Base-by-base conservation (phyloP, 2,797 vertebrate species). In the Smutsia temminckii region DNA sequence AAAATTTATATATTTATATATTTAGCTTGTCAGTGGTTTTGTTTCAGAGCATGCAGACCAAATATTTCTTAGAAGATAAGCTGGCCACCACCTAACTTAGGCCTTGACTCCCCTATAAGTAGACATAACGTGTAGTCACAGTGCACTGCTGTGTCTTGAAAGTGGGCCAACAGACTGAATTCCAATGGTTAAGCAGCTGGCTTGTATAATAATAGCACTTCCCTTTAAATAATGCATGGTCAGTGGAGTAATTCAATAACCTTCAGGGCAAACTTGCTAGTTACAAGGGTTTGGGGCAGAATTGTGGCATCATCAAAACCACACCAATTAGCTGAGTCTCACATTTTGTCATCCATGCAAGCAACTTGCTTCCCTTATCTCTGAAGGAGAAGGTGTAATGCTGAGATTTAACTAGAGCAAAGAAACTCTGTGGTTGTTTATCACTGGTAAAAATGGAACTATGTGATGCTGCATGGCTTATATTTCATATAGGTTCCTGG, bases 151-250 rank as follows among this genome's bases (percentile, higher is more conserved):
- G 69, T 93, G 17, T 91, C 59, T 95, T 97, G 95, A 97, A 95
- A 97, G 75, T 61, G 93, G 88, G 89, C 92, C 96, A 98, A 97
- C 69, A 63, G 92, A 91, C 79, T 94, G 96, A 88, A 96, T 95
- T 97, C 89, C 91, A 98, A 63, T n/a, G 96, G 96, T 97, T 98
- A 96, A 97, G 97, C 96, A 98, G 93, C 84, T 98, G 98, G 88
- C 97, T 98, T 97, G 95, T 96, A n/a, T 97, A 95, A 94, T 91
- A 95, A 68, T 80, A 97, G 95, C 85, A 96, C 92, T 98, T 97
- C 95, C 92, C 89, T 97, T 96, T 96, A 96, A 98, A 98, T 97
- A 97, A 96, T 95, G 94, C 94, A 90, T 91, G 95, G 87, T 95
- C 94, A 97, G 59, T 95, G 95, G 59, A 97, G 97, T 96, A 98